Conservation (phyloP, 2,113 vertebrate species). For the Nesogale talazaci region DNA sequence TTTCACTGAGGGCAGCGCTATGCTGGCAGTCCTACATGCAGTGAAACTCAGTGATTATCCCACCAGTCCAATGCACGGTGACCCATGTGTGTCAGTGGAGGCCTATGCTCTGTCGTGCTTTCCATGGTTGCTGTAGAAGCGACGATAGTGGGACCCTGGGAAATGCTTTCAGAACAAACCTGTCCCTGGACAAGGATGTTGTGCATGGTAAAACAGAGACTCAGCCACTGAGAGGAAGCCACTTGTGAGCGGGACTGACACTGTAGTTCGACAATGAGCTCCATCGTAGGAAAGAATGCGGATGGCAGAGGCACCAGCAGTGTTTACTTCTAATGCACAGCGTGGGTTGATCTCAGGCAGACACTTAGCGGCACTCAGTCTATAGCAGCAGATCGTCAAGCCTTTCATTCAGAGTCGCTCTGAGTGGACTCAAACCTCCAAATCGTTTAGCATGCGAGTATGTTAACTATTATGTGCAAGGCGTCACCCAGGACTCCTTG, state of each 20-base stretch:
- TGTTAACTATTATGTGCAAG: neutral
- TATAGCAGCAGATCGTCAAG: neutral
- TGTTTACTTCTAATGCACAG: too few species aligned
- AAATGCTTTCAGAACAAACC: too few species aligned
- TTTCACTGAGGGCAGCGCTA: neutral
- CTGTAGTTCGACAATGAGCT: too few species aligned
- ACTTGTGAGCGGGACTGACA: too few species aligned
- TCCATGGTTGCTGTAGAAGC: neutral
- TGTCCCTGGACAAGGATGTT: too few species aligned
- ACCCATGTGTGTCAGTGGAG: neutral
- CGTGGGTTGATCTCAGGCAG: too few species aligned
- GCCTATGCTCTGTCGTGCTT: neutral
- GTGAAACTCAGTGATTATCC: neutral
- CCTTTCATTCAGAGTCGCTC: neutral
- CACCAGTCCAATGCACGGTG: neutral
- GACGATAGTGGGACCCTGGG: too few species aligned
- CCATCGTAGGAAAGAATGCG: too few species aligned
- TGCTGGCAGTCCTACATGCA: neutral
- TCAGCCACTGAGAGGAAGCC: too few species aligned
- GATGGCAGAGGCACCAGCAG: too few species aligned
- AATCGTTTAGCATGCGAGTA: neutral
- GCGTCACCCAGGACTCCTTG: neutral
- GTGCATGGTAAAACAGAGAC: too few species aligned
- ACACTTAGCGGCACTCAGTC: too few species aligned
- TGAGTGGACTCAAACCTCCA: neutral